Conservation (phyloP, 1,140 invertebrate genomes). For the Calycopis cecrops region DNA sequence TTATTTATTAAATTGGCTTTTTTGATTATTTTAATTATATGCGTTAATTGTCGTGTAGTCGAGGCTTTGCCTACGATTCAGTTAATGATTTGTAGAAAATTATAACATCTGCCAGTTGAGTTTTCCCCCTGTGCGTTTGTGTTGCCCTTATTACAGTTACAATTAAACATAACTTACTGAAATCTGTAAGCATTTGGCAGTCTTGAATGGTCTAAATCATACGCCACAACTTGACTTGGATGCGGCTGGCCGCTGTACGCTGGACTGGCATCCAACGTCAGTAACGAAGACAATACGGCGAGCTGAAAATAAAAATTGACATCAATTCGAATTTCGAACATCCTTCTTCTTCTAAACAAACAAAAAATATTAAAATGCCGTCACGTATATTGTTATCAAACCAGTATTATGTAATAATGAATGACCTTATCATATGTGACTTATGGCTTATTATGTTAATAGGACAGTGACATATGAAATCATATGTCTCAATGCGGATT, state of each 20-base stretch:
- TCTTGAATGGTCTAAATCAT: slow-evolving; percentile 49
- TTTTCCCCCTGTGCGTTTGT: too few species aligned
- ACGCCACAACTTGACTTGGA: slow-evolving; percentile 45
- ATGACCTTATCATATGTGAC: slow-evolving; percentile 4
- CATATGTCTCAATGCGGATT: neutral
- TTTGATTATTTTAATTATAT: too few species aligned
- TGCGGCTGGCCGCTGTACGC: slow-evolving; percentile 35
- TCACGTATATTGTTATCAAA: slow-evolving; percentile 7
- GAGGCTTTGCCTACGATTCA: too few species aligned
- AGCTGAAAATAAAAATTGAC: slow-evolving; percentile 30
- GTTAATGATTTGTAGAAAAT: too few species aligned
- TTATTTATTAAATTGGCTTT: too few species aligned
- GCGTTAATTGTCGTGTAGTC: too few species aligned
- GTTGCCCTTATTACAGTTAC: too few species aligned
- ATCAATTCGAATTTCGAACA: too few species aligned
- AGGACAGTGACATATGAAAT: slow-evolving; percentile 5
- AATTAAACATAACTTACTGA: slow-evolving; percentile 40
- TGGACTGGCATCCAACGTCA: slow-evolving; percentile 35
- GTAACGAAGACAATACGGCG: slow-evolving; percentile 26
- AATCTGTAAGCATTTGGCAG: slow-evolving; percentile 61
- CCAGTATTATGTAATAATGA: slow-evolving; percentile 2
- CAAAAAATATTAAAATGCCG: slow-evolving; percentile 2
- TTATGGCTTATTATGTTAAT: slow-evolving; percentile 8
- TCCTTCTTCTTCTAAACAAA: neutral
- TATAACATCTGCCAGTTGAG: too few species aligned